These are phyloP conservation scores for Cinclus mexicanus DNA, from an alignment of 2,113 vertebrate genomes.

Conservation along the genomic window DNA sequence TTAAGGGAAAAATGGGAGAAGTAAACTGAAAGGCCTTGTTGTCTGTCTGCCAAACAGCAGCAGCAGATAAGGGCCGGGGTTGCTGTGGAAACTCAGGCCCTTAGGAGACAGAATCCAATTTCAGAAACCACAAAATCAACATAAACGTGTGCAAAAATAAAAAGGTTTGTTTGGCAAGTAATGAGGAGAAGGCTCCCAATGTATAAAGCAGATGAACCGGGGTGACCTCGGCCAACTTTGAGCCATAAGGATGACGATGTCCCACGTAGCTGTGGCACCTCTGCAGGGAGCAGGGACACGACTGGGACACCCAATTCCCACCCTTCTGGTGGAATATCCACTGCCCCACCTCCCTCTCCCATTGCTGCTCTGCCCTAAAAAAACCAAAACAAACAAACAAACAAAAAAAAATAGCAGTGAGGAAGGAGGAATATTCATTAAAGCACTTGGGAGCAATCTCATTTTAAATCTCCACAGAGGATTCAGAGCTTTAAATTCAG, in stretches of 20 bases:
- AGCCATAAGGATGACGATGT: constrained; percentile 53
- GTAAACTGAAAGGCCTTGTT: constrained; percentile 85
- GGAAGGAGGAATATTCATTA: neutral
- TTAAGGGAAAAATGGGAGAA: constrained; percentile 36
- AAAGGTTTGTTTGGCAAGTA: constrained; percentile 87
- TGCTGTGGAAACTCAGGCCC: constrained; percentile 87
- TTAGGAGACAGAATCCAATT: constrained; percentile 94
- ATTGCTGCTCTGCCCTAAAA: neutral
- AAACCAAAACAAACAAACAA: too few species aligned
- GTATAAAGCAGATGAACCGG: constrained; percentile 85
- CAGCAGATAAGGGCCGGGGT: constrained; percentile 91
- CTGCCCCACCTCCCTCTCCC: neutral
- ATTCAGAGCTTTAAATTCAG: neutral
- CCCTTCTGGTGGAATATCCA: neutral
- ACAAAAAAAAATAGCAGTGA: neutral
- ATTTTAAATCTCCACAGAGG: neutral
- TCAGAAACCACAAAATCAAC: constrained; percentile 93
- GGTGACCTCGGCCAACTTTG: constrained; percentile 75
- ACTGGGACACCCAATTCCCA: neutral
- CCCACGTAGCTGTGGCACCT: constrained; percentile 67
- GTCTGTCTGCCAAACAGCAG: constrained; percentile 84
- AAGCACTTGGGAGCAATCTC: neutral
- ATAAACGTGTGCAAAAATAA: constrained; percentile 88
- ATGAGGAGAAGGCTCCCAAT: constrained; percentile 86
- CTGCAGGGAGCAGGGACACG: constrained; percentile 1